These are phyloP conservation scores for Uromys caudimaculatus DNA, from an alignment of 2,797 vertebrate species.

Conservation along the genomic window DNA sequence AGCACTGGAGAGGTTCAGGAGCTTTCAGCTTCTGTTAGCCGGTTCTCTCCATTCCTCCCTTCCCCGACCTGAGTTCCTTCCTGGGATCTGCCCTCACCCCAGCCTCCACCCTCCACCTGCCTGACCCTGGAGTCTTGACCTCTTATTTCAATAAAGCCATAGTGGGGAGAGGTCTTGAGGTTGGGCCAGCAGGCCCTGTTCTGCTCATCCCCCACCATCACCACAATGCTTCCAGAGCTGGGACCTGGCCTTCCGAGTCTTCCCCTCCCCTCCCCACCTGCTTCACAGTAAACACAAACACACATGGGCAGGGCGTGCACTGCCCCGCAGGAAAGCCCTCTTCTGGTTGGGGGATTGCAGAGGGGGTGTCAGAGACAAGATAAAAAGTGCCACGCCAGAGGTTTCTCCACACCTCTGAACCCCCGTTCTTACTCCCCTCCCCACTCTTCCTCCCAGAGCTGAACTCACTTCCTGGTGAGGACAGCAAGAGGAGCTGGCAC, in stretches of 20 bases:
- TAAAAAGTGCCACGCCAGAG: background rate
- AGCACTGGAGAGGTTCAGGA: background rate
- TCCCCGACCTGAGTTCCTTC: background rate
- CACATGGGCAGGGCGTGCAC: rapidly evolving
- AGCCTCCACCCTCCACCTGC: background rate
- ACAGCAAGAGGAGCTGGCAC: slow-evolving; percentile 54
- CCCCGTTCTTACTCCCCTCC: background rate
- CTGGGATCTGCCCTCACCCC: background rate
- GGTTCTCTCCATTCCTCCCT: background rate
- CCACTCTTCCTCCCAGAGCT: background rate
- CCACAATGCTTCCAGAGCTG: background rate
- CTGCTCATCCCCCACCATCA: background rate
- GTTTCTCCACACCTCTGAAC: background rate
- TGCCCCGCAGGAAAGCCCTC: background rate
- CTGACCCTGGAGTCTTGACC: slow-evolving; percentile 43
- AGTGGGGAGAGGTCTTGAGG: slow-evolving; percentile 59
- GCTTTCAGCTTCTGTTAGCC: background rate
- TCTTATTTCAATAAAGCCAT: slow-evolving; percentile 77
- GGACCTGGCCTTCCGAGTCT: background rate
- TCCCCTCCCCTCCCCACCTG: background rate
- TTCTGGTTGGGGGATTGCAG: background rate
- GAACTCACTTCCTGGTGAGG: background rate
- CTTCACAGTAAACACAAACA: background rate
- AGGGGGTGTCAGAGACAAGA: background rate
- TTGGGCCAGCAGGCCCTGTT: background rate